Base-by-base conservation (phyloP, 1,140 invertebrate species). In the Bradynema listronoti region DNA sequence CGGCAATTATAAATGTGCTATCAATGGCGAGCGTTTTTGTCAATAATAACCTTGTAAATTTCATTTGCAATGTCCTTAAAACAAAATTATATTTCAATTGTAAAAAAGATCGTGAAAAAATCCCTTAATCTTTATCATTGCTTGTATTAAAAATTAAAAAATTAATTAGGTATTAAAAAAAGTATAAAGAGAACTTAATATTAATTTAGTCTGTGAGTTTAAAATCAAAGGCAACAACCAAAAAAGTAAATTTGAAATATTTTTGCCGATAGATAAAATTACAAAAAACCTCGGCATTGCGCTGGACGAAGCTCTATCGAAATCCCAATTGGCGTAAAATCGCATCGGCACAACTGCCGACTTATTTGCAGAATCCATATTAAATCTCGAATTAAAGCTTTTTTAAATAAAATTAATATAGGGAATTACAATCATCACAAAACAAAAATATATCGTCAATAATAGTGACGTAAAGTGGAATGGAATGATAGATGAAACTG, bases 311-410 rank as follows among this genome's bases (percentile, higher is more conserved):
- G 68, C 59, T 25, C 63, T 43, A 52, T 67, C 50, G 6, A 66
- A 50, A 46, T 66, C 55, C 65, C 50, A 72, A 56, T 69, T 69
- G 6, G 67, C 67, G 27, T 72, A 69, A 43, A 69, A 56, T 3
- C 69, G 56, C 67, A 69, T 69, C 33, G 67, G 56, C 33, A 69
- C 56, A 36, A 69, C 65, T 11, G 50, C 29, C 14, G 46, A n/a
- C 7, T 16, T 19, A n/a, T 45, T 27, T 51, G 27, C 49, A 19
- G 19, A 27, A 51, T 51, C 49, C 49, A 51, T 51, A 27, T 27
- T n/a, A n/a, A n/a, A n/a, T n/a, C n/a, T n/a, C n/a, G n/a, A n/a
- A n/a, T n/a, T n/a, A n/a, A n/a, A n/a, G n/a, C n/a, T n/a, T n/a
- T n/a, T n/a, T n/a, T n/a, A n/a, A n/a, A n/a, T n/a, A n/a, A n/a